Conservation (phyloP, 30 jellyfish, hydroid and myxozoan genomes). For the Sanderia malayensis region DNA sequence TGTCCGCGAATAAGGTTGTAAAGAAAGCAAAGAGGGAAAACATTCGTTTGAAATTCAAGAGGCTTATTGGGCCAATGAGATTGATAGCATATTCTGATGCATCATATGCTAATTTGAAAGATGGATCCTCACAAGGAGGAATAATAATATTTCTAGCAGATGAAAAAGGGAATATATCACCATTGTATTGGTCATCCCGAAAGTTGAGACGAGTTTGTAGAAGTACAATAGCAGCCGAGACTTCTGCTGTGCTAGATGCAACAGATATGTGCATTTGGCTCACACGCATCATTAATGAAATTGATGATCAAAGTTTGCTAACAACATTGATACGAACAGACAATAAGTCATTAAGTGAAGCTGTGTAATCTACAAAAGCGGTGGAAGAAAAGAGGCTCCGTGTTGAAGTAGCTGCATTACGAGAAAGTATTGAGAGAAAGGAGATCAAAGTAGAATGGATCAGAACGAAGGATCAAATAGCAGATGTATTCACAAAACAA, state of each 20-base stretch:
- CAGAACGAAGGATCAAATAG: conserved; percentile 32
- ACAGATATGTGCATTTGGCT: conserved; percentile 21
- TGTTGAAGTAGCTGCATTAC: conserved; percentile 26
- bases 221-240: conserved; percentile 42
- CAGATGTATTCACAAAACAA: conserved; percentile 47
- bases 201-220: conserved; percentile 36
- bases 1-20: conserved; percentile 43
- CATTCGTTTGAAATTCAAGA: not conserved
- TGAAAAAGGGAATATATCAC: conserved; percentile 22
- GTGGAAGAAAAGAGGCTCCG: conserved; percentile 33
- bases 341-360: conserved; percentile 36
- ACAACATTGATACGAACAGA: conserved; percentile 36
- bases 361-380: conserved; percentile 38
- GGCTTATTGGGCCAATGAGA: conserved; percentile 17
- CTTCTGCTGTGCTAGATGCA: conserved; percentile 41
- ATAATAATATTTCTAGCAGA: conserved; percentile 22
- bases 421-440: conserved; percentile 30
- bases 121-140: conserved; percentile 49
- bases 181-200: conserved; percentile 24
- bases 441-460: conserved; percentile 56
- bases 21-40: conserved; percentile 18
- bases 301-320: conserved; percentile 36
- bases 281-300: conserved; percentile 26
- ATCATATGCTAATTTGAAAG: conserved; percentile 38
- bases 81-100: conserved; percentile 38